Evolutionary conservation across 2,797 vertebrate species (phyloP).

Genomic region (Sebastes glaucus): DNA sequence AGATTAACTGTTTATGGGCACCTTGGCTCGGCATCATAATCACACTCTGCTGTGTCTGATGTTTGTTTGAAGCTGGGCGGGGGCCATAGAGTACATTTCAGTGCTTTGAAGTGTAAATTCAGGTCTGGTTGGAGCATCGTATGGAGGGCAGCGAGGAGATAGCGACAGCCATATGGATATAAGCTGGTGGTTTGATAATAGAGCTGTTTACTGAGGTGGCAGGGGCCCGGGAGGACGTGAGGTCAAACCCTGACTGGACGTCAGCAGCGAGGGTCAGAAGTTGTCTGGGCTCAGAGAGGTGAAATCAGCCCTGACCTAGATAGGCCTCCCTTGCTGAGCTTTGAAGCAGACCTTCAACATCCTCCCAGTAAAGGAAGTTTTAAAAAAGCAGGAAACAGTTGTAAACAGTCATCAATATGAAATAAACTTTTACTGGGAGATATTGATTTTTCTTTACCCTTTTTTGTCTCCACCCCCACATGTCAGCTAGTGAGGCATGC

Average conservation of each 20-base stretch:
- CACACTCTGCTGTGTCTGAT: constrained; percentile 56
- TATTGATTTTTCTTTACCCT: constrained; percentile 74
- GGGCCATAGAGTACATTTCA: constrained; percentile 25
- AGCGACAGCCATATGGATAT: constrained; percentile 31
- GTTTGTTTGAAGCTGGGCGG: constrained; percentile 64
- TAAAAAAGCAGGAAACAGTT: constrained; percentile 31
- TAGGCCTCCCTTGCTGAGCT: constrained; percentile 25
- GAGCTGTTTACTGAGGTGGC: constrained; percentile 13
- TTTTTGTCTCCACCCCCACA: constrained; percentile 51
- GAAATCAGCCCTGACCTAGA: constrained; percentile 56
- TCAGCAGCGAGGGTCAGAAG: constrained; percentile 7
- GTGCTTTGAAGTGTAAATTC: constrained; percentile 68
- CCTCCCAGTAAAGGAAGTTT: constrained; percentile 23
- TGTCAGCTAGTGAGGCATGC: constrained; percentile 44
- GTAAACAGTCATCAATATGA: constrained; percentile 76
- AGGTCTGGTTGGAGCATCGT: constrained; percentile 36
- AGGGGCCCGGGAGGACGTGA: neutral
- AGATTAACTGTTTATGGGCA: constrained; percentile 59
- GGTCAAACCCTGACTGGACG: constrained; percentile 20
- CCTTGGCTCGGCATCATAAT: constrained; percentile 54
- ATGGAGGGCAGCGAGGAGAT: constrained; percentile 36
- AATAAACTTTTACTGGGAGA: constrained; percentile 72
- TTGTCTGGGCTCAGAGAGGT: constrained; percentile 24
- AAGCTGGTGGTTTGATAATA: constrained; percentile 27
- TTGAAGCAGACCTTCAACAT: constrained; percentile 36